Evolutionary conservation across 2,888 invertebrate species (phyloP), one percentile per base, ranked within the genome.

Genomic region (Epinotia ramella): DNA sequence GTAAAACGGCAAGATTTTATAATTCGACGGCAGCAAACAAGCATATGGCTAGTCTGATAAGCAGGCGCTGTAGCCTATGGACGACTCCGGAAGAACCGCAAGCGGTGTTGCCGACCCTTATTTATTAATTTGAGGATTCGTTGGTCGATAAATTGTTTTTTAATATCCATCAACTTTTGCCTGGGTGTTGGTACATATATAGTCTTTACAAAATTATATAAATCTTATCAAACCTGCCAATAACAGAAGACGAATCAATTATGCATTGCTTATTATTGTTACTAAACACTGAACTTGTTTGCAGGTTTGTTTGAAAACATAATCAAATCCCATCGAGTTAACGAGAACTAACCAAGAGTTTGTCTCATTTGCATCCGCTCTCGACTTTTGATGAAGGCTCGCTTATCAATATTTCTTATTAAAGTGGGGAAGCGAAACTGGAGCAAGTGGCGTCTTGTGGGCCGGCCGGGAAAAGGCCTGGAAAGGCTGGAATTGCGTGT

Each of bases 251-350:
- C 7, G n/a, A 53, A n/a, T 53, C 53, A n/a, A n/a, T n/a, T 7
- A 53, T 49, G 49, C 16, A 49, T 53, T 53, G 53, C 53, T 53
- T 53, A 53, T 16, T 5, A 40, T n/a, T 6, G n/a, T 53, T 53
- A 53, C 5, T 16, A 40, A 40, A 40, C 40, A 49, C 16, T 16
- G 16, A 67, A 68, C 59, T 70, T 70, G 64, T 74, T 74, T 74
- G 49, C 49, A 53, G 64, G 13, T 57, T 59, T n/a, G n/a, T n/a
- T n/a, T 65, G 59, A 65, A 64, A 33, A 53, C 49, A 59, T 69
- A 65, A 75, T 66, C 70, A 65, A 75, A 75, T 65, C 66, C 66
- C 33, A 75, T 66, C 65, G 70, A 75, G 65, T 75, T 75, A 71
- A 60, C 65, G 40, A 66, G 70, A 75, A 71, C 66, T 70, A 75